These are phyloP conservation scores for Streptopelia turtur DNA, from an alignment of 2,797 vertebrate species.

Conservation along the genomic window DNA sequence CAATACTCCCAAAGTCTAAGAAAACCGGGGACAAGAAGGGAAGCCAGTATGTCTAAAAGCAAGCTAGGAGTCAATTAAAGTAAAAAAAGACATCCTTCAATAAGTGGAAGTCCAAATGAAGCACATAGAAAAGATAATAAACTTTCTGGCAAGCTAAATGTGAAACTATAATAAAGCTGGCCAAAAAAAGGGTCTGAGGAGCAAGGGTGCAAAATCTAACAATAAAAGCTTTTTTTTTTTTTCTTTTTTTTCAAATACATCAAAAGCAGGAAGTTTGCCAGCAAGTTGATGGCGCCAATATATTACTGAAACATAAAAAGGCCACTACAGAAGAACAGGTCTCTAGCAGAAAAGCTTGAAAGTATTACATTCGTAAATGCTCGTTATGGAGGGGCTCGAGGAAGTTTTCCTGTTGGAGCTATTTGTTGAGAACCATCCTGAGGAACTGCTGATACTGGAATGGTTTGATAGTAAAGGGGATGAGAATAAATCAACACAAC, in stretches of 20 bases:
- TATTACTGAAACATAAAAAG: not conserved
- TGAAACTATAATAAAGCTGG: not conserved
- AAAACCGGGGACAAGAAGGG: not conserved
- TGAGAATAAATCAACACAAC: not conserved
- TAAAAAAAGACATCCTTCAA: not conserved
- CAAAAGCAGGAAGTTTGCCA: constrained; percentile 25
- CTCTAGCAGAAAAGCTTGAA: not conserved
- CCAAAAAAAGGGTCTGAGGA: not conserved
- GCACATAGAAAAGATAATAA: not conserved
- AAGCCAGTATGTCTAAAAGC: not conserved
- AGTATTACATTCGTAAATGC: not conserved
- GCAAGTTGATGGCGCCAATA: not conserved
- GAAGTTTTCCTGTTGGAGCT: not conserved
- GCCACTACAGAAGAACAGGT: not conserved
- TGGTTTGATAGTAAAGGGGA: not conserved
- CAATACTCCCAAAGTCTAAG: not conserved
- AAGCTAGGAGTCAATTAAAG: not conserved
- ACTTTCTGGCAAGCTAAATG: not conserved
- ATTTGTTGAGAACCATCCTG: not conserved
- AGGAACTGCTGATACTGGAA: not conserved
- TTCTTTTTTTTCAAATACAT: not conserved
- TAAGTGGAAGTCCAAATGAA: not conserved
- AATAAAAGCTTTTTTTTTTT: not conserved
- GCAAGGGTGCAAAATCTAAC: not conserved
- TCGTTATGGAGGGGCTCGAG: not conserved